Evolutionary conservation across 2,888 invertebrate species (phyloP).

Genomic region (Tiliacea aurago): DNA sequence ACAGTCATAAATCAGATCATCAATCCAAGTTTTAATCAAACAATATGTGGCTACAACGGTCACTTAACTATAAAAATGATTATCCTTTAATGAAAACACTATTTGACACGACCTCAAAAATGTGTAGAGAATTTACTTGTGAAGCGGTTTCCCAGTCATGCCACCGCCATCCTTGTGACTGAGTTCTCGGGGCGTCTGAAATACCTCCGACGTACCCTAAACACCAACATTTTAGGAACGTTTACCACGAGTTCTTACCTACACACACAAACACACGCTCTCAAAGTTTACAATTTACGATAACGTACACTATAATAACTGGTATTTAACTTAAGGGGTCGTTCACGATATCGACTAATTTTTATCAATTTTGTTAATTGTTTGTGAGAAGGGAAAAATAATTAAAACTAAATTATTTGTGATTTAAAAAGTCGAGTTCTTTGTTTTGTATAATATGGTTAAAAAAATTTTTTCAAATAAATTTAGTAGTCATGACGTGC

Average conservation of each 20-base stretch:
- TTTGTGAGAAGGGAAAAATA: too few species aligned
- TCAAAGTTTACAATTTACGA: conserved; percentile 21
- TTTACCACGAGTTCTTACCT: conserved; percentile 23
- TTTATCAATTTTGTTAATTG: too few species aligned
- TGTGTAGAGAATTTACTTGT: conserved; percentile 12
- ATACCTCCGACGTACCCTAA: conserved; percentile 24
- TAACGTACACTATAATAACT: not conserved
- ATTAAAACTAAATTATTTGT: too few species aligned
- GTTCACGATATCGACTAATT: too few species aligned
- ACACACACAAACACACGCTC: conserved; percentile 2
- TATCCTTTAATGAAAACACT: not conserved
- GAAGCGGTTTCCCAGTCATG: conserved; percentile 18
- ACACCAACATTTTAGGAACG: conserved; percentile 43
- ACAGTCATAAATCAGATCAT: not conserved
- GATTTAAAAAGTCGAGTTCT: too few species aligned
- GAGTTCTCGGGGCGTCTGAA: conserved; percentile 30
- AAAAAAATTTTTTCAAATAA: too few species aligned
- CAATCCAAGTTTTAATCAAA: not conserved
- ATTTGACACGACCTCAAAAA: conserved; percentile 6
- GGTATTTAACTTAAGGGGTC: not conserved
- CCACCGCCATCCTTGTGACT: conserved; percentile 20
- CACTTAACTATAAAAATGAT: not conserved
- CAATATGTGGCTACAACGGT: not conserved
- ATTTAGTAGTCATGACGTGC: too few species aligned
- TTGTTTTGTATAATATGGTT: too few species aligned